A percentile compares a stretch with the other conserved stretches of the same genome.
phyloP scores from a whole-genome alignment of 2,797 vertebrate genomes.

The Melanitta fusca region DNA sequence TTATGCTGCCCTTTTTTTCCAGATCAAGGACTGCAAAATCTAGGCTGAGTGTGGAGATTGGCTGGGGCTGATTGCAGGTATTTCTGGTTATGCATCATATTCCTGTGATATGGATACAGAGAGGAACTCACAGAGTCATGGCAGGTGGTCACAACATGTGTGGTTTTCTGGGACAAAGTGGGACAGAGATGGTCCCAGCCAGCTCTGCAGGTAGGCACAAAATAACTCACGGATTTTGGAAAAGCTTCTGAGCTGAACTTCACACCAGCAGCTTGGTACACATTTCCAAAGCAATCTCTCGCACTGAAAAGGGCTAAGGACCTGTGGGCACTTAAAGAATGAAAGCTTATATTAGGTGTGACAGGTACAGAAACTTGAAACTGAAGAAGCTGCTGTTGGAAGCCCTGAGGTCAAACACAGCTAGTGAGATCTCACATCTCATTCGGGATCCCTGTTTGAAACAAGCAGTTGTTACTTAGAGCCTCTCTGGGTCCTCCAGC shows the following conservation, averaged over 20 bases:
- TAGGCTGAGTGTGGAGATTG: not conserved
- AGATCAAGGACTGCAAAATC: not conserved
- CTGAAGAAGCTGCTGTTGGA: slow-evolving; percentile 1
- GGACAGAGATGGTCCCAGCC: not conserved
- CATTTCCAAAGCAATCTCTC: not conserved
- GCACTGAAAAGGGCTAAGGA: not conserved
- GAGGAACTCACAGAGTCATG: not conserved
- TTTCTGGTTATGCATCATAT: not conserved
- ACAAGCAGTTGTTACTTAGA: not conserved
- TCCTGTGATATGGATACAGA: not conserved
- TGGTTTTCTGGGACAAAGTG: not conserved
- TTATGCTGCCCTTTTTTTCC: not conserved
- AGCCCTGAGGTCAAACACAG: not conserved
- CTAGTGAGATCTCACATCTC: not conserved
- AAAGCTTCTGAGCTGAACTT: not conserved
- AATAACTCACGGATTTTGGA: not conserved
- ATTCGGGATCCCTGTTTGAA: not conserved
- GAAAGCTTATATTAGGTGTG: not conserved
- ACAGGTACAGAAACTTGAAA: not conserved
- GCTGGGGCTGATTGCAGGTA: not conserved
- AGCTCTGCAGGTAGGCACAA: no score
- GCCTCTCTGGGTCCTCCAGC: not conserved
- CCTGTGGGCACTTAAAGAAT: not conserved
- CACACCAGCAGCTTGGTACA: not conserved
- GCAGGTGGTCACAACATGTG: accelerated